phyloP scores from a whole-genome alignment of 2,113 vertebrate genomes.

The Myiozetetes cayanensis region DNA sequence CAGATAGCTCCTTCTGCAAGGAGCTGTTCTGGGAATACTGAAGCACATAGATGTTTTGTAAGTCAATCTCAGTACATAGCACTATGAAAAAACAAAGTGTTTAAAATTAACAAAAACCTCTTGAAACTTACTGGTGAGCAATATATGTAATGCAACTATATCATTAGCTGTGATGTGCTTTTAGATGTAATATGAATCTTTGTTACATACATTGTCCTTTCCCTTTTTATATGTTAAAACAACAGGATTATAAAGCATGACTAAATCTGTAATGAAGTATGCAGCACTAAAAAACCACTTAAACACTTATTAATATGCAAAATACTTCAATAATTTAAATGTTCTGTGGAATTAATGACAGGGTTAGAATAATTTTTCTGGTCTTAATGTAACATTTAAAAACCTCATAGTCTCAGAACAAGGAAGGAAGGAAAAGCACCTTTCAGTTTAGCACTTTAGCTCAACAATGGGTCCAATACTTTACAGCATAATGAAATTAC shows the following conservation, averaged over 20 bases:
- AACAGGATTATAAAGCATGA: slow-evolving; percentile 7
- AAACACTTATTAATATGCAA: slow-evolving; percentile 53
- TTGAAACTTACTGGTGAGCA: background rate
- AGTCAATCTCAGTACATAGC: background rate
- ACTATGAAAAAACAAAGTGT: background rate
- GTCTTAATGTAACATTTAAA: slow-evolving; percentile 20
- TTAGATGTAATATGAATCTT: background rate
- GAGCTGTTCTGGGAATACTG: background rate
- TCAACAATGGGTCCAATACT: background rate
- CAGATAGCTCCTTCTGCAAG: background rate
- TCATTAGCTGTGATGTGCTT: background rate
- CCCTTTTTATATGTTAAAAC: background rate
- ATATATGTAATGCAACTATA: background rate
- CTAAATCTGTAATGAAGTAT: slow-evolving; percentile 25
- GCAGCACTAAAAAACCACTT: background rate
- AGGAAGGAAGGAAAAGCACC: background rate
- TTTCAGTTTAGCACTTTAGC: slow-evolving; percentile 27
- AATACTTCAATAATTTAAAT: slow-evolving; percentile 59
- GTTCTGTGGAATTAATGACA: background rate
- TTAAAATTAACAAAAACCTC: background rate
- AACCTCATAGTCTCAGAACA: slow-evolving; percentile 39
- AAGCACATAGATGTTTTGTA: background rate
- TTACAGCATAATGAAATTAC: background rate
- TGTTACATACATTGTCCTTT: background rate
- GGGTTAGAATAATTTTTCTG: background rate